Conservation (phyloP, 2,113 vertebrate species). For the Otis tarda region DNA sequence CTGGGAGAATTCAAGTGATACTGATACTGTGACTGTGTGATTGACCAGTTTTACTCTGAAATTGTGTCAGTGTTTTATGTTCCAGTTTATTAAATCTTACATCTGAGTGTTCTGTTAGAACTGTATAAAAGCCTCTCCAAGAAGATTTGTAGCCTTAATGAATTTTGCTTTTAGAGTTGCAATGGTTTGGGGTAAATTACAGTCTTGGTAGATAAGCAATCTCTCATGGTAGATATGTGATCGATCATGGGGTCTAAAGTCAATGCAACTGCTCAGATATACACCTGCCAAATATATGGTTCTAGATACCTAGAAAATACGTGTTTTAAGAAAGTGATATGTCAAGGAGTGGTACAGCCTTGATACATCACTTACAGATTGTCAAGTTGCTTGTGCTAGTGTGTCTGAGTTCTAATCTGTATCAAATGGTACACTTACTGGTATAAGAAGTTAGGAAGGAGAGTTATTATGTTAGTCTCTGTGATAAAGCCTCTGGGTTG, state of each 20-base stretch:
- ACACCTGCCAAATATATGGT: fast-evolving
- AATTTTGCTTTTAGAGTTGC: background rate
- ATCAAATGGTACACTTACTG: fast-evolving
- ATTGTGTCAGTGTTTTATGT: background rate
- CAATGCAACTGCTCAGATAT: background rate
- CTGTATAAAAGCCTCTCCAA: background rate
- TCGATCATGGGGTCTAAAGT: background rate
- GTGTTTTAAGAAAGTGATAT: background rate
- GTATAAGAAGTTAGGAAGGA: background rate
- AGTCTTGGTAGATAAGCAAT: background rate
- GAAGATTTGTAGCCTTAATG: background rate
- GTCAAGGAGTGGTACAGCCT: background rate
- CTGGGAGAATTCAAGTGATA: background rate
- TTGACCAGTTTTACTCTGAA: background rate
- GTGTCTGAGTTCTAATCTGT: background rate
- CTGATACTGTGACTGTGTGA: background rate
- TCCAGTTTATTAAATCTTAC: background rate
- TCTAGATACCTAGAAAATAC: background rate
- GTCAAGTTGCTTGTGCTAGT: background rate
- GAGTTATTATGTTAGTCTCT: background rate
- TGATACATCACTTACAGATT: background rate
- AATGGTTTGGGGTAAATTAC: background rate
- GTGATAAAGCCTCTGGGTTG: background rate
- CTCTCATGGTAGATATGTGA: fast-evolving
- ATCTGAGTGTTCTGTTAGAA: background rate